phyloP scores from a whole-genome alignment of 2,113 vertebrate genomes.

The Rhinichthys klamathensis region DNA sequence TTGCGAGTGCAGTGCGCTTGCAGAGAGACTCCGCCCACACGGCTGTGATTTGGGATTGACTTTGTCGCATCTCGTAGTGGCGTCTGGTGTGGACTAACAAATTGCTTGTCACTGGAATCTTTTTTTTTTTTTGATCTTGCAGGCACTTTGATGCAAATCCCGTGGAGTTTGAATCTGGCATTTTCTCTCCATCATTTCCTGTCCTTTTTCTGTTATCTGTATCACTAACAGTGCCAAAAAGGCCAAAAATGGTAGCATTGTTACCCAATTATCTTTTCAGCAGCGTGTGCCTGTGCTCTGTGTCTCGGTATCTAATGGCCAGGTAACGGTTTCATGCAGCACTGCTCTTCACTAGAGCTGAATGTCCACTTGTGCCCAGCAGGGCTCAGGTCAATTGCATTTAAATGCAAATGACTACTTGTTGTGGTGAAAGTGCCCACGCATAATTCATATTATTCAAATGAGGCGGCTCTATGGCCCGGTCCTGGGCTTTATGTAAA shows the following conservation, averaged over 20 bases:
- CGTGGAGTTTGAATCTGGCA: background rate
- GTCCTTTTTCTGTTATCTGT: background rate
- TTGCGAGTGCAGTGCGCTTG: no score
- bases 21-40: no score
- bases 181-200: background rate
- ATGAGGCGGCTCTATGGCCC: constrained; percentile 28
- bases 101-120: no score
- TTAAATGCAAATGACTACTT: constrained; percentile 60
- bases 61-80: no score
- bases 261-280: background rate
- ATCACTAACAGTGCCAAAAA: background rate
- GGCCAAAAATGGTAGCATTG: constrained; percentile 9
- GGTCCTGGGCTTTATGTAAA: constrained; percentile 44
- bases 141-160: background rate
- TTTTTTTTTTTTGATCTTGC: background rate
- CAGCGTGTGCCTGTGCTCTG: background rate
- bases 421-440: constrained; percentile 50
- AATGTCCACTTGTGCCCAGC: constrained; percentile 48
- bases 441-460: constrained; percentile 57
- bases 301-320: constrained; percentile 13
- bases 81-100: no score
- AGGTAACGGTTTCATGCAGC: constrained; percentile 16
- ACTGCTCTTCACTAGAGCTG: constrained; percentile 12
- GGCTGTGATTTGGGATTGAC: no score
- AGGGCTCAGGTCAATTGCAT: constrained; percentile 51